Conservation (phyloP, 2,888 invertebrate species). For the Eristalis intricaria region DNA sequence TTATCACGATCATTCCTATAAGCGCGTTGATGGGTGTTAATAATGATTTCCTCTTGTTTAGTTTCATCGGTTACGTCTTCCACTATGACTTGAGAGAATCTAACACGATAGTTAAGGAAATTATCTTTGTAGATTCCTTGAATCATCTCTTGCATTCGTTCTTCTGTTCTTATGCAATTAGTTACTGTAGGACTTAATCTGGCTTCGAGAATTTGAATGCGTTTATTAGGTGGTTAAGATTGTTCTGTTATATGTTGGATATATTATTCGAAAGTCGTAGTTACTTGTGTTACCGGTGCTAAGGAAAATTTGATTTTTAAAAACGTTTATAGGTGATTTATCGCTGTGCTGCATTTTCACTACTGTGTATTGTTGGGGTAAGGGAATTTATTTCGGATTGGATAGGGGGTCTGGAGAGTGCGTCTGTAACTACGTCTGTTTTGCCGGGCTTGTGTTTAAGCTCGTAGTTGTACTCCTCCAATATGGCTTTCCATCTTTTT, state of each 20-base stretch:
- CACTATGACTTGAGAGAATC: slow-evolving; percentile 28
- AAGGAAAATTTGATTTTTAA: no score
- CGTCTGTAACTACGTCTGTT: slow-evolving; percentile 42
- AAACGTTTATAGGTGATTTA: no score
- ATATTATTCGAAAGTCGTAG: no score
- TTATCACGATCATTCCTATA: slow-evolving; percentile 53
- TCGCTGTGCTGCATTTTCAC: slow-evolving; percentile 61
- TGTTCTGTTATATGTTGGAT: slow-evolving; percentile 50
- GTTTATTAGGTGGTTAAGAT: slow-evolving; percentile 22
- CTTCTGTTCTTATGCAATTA: slow-evolving; percentile 43
- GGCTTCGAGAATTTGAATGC: slow-evolving; percentile 34
- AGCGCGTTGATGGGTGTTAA: slow-evolving; percentile 45
- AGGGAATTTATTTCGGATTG: no score
- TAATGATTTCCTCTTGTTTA: not conserved
- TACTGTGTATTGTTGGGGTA: slow-evolving; percentile 56
- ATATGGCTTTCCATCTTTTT: slow-evolving; percentile 31
- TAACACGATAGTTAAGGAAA: slow-evolving; percentile 29
- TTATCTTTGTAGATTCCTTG: slow-evolving; percentile 39
- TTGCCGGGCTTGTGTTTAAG: slow-evolving; percentile 76
- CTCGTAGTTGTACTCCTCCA: slow-evolving; percentile 65
- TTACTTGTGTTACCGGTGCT: no score
- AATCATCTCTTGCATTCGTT: slow-evolving; percentile 42
- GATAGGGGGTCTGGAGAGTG: slow-evolving; percentile 64
- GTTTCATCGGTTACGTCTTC: slow-evolving; percentile 13
- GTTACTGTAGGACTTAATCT: slow-evolving; percentile 42